Base-by-base conservation (phyloP, 2,113 vertebrate species). In the Ceyx melanurus region DNA sequence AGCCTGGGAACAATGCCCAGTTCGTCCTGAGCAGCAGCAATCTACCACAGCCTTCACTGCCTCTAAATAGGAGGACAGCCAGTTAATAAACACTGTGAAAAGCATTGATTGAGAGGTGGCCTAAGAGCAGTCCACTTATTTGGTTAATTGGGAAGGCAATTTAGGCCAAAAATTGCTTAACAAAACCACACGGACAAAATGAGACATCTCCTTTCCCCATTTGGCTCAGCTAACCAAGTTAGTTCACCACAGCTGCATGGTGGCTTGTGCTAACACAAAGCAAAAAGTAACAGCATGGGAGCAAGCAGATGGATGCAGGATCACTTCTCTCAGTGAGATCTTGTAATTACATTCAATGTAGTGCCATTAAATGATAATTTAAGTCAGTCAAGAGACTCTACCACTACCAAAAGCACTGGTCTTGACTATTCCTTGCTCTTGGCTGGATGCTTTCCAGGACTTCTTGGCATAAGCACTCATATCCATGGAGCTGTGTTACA, bases 1-100 rank as follows among this genome's bases (percentile, higher is more conserved):
- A 90, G 37, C 58, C 73, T 0, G 0, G 26, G 43, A 77, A 15
- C 1, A 2, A 18, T 29, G 7, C 72, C 14, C 64, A 46, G 48
- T 4, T 80, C 9, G 0, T 46, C 73, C 51, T 2, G 2, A 80
- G 50, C 19, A 19, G 43, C 54, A 65, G 15, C 15, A 89, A 50
- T 40, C 15, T 45, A 50, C 43, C 71, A 87, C 31, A 89, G 58
- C 28, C 53, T 70, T 76, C 42, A 28, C 5, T 2, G 4, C 31
- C 29, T 77, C 22, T 16, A n/a, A 61, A 87, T 16, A 68, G 26
- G 40, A 78, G 43, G 31, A 28, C 31, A 50, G 42, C 22, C 73
- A 31, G 50, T 73, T 73, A 46, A 65, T 16, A 70, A 92, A 54
- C 42, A 9, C 20, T 0, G 0, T 54, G 67, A 78, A 82, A 79